phyloP scores from a whole-genome alignment of 2,888 invertebrate genomes.

The Barypeithes pellucidus region DNA sequence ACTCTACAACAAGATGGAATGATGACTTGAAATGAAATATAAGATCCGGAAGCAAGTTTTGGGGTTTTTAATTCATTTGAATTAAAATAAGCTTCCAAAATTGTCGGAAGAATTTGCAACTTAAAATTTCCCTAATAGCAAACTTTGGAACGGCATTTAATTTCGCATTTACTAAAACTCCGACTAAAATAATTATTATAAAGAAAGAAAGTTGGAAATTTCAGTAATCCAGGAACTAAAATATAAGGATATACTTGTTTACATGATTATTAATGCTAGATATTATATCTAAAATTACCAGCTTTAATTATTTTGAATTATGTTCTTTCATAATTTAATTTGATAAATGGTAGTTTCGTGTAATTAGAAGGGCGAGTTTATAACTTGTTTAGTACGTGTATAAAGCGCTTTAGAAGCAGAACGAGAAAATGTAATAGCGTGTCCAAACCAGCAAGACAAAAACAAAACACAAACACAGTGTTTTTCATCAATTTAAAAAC shows the following conservation, averaged over 20 bases:
- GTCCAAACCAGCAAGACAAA: too few species aligned
- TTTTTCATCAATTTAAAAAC: too few species aligned
- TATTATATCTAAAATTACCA: not conserved
- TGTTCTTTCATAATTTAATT: not conserved
- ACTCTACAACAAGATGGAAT: too few species aligned
- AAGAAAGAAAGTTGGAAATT: conserved; percentile 4
- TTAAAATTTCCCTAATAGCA: conserved; percentile 1
- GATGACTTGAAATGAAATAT: too few species aligned
- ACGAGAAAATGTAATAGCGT: too few species aligned
- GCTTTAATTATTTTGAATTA: not conserved
- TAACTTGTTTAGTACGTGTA: not conserved
- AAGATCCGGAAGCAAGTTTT: not conserved
- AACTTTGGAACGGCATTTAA: conserved; percentile 7
- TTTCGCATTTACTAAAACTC: not conserved
- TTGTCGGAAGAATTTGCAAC: not conserved
- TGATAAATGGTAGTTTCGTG: not conserved
- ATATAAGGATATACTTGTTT: conserved; percentile 1
- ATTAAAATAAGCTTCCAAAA: not conserved
- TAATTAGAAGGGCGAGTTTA: not conserved
- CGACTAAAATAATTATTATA: conserved; percentile 18
- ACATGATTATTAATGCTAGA: not conserved
- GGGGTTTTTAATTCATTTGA: not conserved
- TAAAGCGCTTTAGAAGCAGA: not conserved
- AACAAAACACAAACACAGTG: too few species aligned
- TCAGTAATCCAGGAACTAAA: not conserved